Percentiles rank a stretch among this genome's conserved stretches.
Evolutionary conservation across 2,888 invertebrate species (phyloP).

Genomic region (Pristionchus maxplancki): DNA sequence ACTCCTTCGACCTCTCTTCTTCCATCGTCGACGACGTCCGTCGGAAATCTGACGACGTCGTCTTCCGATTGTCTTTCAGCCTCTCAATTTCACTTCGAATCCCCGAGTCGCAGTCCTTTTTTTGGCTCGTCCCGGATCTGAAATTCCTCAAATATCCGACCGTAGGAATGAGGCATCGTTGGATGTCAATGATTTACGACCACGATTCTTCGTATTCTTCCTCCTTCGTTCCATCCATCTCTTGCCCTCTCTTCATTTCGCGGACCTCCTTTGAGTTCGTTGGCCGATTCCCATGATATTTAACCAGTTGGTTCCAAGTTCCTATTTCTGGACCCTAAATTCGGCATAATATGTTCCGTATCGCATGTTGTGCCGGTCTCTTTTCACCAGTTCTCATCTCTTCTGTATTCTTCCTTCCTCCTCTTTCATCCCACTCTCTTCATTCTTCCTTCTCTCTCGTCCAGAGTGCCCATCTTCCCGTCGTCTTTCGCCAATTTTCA

Average conservation of each 20-base stretch:
- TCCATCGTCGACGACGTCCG: background rate
- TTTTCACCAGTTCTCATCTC: background rate
- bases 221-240: background rate
- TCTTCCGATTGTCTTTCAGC: slow-evolving; percentile 3
- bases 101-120: background rate
- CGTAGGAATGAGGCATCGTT: background rate
- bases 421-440: background rate
- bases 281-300: background rate
- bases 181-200: background rate
- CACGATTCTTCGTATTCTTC: background rate
- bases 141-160: background rate
- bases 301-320: background rate
- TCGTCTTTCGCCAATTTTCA: background rate
- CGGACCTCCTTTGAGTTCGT: background rate
- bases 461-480: background rate
- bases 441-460: background rate
- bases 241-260: background rate
- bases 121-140: background rate
- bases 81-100: background rate
- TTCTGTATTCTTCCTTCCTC: slow-evolving; percentile 8
- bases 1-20: background rate
- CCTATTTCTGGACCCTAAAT: background rate
- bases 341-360: background rate
- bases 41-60: background rate
- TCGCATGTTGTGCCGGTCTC: background rate